Base-by-base conservation (phyloP, 2,797 vertebrate genomes). In the Epinephelus awoara region DNA sequence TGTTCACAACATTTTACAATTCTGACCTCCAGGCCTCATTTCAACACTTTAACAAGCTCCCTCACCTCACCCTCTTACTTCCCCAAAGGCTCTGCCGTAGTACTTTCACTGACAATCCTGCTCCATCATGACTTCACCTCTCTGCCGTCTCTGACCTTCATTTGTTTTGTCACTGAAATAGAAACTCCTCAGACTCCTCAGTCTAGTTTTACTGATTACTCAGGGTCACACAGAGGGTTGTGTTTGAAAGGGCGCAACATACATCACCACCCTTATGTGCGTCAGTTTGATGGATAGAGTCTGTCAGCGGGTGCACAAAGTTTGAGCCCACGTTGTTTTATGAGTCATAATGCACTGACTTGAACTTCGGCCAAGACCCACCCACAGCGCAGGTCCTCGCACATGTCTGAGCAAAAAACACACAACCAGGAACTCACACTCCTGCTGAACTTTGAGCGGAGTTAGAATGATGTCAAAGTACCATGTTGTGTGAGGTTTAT, bases 351-450 rank as follows among this genome's bases (percentile, higher is more conserved):
- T 0, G 14, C 3, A 23, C 11, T 3, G 6, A 62, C 29, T 40
- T 88, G 87, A 87, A 85, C 89, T 88, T 84, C 82, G 85, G 23
- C 81, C 75, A 23, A 76, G 77, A 73, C 63, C 74, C 73, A 65
- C 78, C 83, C 51, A 40, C 66, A 14, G 47, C 18, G 34, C 61
- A 65, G 46, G 19, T 66, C 47, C n/a, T 29, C 1, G 11, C 67
- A 65, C 72, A 56, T 51, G 44, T 68, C 55, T 19, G 1, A 57
- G 55, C 46, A 67, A 61, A 61, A 81, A 44, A 70, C 52, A 29
- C 74, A 67, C 55, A 42, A 10, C 15, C 69, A 62, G n/a, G 59
- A 25, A 76, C 38, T n/a, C 74, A 65, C 50, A 38, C 38, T 23
- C 13, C 4, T 18, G 27, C 19, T 74, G 23, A 62, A 64, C 72